These are phyloP conservation scores for Tor tambroides DNA, from an alignment of 2,113 vertebrate genomes.

Conservation along the genomic window DNA sequence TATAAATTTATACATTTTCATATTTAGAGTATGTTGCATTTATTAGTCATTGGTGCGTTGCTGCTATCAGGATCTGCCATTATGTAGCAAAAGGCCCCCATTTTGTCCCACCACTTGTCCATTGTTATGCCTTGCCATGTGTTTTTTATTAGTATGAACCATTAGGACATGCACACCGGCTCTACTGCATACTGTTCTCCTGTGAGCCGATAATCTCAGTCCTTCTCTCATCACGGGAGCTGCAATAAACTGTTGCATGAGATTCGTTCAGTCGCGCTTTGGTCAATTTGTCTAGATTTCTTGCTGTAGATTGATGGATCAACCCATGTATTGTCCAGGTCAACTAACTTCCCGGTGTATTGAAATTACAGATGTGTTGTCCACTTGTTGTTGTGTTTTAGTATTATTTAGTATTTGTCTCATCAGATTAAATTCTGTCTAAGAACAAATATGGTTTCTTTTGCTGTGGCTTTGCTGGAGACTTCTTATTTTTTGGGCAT, in stretches of 20 bases:
- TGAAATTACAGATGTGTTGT: background rate
- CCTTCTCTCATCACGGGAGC: background rate
- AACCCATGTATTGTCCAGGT: no score
- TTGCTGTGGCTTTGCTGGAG: background rate
- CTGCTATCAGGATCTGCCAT: slow-evolving; percentile 21
- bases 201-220: background rate
- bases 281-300: background rate
- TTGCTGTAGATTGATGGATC: background rate
- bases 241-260: background rate
- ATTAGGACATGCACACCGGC: slow-evolving; percentile 13
- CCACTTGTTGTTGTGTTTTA: background rate
- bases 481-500: background rate
- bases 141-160: slow-evolving; percentile 45
- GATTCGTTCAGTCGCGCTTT: background rate
- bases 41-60: background rate
- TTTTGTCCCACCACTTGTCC: slow-evolving; percentile 37
- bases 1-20: background rate
- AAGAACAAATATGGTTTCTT: background rate
- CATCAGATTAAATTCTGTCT: background rate
- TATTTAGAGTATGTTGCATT: background rate
- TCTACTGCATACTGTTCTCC: background rate
- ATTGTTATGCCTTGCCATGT: slow-evolving; percentile 39
- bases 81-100: slow-evolving; percentile 17
- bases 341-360: background rate
- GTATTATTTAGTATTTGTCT: background rate